Conservation (phyloP, 2,797 vertebrate genomes). For the Galago senegalensis region DNA sequence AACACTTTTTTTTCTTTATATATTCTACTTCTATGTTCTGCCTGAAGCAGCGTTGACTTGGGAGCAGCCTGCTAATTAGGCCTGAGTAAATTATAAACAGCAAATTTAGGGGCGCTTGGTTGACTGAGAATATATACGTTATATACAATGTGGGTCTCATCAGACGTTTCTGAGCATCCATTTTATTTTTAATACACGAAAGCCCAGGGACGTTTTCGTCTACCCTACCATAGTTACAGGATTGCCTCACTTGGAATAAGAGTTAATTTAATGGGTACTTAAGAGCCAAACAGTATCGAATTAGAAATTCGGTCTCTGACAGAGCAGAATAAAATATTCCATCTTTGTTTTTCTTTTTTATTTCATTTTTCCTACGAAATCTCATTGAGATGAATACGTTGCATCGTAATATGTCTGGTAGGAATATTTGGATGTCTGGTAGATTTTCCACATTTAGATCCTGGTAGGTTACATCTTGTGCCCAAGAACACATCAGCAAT, state of each 20-base stretch:
- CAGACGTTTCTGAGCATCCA: conserved; percentile 56
- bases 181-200: conserved; percentile 57
- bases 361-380: not conserved
- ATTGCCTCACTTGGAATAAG: conserved; percentile 19
- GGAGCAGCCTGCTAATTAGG: conserved; percentile 73
- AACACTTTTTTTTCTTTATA: conserved; percentile 46
- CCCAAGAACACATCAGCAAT: not conserved
- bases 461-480: not conserved
- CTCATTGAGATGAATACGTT: not conserved
- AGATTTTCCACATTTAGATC: not conserved
- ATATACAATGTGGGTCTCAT: conserved; percentile 22
- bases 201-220: not conserved
- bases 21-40: conserved; percentile 41
- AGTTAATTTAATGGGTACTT: conserved; percentile 19
- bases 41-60: conserved; percentile 65
- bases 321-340: not conserved
- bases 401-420: not conserved
- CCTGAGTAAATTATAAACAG: conserved; percentile 54
- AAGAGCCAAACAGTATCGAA: conserved; percentile 1
- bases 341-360: not conserved
- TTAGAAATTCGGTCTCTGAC: conserved; percentile 35
- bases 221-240: not conserved
- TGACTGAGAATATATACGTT: not conserved
- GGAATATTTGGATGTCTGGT: not conserved
- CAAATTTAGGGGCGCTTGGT: conserved; percentile 69